A percentile compares a stretch with the other conserved stretches of the same genome.
phyloP scores from a whole-genome alignment of 2,113 vertebrate genomes.

The Sciurus niger region DNA sequence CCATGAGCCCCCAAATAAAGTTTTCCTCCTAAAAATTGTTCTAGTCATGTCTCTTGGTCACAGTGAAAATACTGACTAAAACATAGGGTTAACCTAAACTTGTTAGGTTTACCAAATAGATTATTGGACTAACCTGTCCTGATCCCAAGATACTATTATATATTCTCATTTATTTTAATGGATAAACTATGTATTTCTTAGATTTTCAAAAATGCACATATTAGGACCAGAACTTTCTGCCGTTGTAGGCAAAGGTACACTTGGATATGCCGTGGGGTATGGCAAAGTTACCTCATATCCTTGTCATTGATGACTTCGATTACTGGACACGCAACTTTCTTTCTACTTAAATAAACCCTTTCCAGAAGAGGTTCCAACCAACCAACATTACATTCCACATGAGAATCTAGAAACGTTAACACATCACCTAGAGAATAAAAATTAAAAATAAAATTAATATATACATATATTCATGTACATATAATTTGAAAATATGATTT shows the following conservation, averaged over 20 bases:
- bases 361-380: conserved; percentile 98
- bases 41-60: no score
- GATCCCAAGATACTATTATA: background rate
- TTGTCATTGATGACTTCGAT: conserved; percentile 98
- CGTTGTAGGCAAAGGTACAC: background rate
- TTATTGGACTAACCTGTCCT: background rate
- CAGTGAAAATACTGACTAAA: no score
- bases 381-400: conserved; percentile 97
- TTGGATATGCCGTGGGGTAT: background rate
- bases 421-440: conserved; percentile 91
- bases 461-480: no score
- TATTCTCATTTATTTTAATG: conserved; percentile 8
- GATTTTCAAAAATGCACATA: background rate
- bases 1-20: no score
- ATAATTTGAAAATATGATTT: background rate
- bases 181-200: background rate
- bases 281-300: conserved; percentile 94
- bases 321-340: conserved; percentile 96
- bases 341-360: conserved; percentile 91
- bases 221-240: background rate
- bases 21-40: no score
- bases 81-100: no score
- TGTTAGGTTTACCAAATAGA: background rate
- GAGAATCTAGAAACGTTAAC: conserved; percentile 98
- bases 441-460: no score